These are phyloP conservation scores for Apodemus sylvaticus DNA, from an alignment of 2,113 vertebrate species.

Conservation along the genomic window DNA sequence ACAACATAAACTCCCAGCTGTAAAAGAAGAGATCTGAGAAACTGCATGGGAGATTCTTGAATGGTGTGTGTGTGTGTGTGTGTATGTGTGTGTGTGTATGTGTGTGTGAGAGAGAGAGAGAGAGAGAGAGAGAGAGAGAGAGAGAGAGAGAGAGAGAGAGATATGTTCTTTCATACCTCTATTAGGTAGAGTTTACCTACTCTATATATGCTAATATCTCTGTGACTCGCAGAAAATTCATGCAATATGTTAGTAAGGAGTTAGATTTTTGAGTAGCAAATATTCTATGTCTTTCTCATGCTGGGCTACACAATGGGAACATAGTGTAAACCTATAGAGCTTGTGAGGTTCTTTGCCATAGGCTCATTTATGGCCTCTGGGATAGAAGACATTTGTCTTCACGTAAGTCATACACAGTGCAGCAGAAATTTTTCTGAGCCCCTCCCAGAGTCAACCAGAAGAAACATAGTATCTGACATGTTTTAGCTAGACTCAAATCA, in stretches of 20 bases:
- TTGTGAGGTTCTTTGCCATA: not conserved
- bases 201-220: no score
- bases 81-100: no score
- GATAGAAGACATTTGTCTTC: not conserved
- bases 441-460: not conserved
- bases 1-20: no score
- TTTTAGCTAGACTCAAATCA: not conserved
- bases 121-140: no score
- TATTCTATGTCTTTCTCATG: not conserved
- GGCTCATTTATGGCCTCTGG: not conserved
- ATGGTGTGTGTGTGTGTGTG: no score
- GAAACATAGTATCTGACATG: not conserved
- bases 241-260: not conserved
- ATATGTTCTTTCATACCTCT: not conserved
- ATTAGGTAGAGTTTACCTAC: no score
- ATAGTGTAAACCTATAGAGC: not conserved
- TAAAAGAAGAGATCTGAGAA: no score
- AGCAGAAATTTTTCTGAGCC: no score
- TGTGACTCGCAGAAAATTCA: accelerated
- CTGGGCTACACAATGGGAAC: no score
- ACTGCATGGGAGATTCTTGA: no score
- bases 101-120: no score
- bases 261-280: not conserved
- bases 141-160: no score
- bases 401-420: not conserved